Percentiles rank a stretch among this genome's conserved stretches.
Conservation (phyloP, 2,888 invertebrate species). For the Petrolisthes cinctipes region DNA sequence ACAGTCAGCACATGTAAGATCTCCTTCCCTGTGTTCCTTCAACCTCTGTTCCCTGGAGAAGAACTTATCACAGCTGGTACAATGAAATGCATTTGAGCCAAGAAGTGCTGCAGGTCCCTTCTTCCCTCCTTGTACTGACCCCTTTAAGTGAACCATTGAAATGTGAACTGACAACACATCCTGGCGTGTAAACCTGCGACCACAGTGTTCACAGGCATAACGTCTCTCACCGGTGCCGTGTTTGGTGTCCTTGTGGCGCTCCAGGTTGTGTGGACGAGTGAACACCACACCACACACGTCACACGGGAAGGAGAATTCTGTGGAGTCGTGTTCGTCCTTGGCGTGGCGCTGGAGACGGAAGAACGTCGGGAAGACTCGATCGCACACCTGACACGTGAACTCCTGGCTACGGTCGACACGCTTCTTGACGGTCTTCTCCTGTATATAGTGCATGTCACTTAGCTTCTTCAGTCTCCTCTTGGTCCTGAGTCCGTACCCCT, state of each 20-base stretch:
- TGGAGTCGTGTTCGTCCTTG: conserved; percentile 46
- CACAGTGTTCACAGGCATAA: conserved; percentile 50
- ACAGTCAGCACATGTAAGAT: conserved; percentile 44
- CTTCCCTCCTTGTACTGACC: conserved; percentile 31
- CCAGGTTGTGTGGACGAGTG: conserved; percentile 53
- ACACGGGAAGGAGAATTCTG: conserved; percentile 54
- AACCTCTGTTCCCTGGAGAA: conserved; percentile 50
- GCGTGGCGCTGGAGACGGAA: conserved; percentile 47
- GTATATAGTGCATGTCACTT: conserved; percentile 59
- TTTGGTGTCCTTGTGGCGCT: conserved; percentile 52
- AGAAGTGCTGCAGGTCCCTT: neutral
- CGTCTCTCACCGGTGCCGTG: conserved; percentile 47
- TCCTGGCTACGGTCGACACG: conserved; percentile 27
- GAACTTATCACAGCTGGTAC: conserved; percentile 52
- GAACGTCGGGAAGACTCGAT: conserved; percentile 45
- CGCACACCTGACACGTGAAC: conserved; percentile 43
- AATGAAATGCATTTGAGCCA: conserved; percentile 40
- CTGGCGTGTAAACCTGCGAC: conserved; percentile 38
- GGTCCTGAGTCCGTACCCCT: conserved; percentile 49
- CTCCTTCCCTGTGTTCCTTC: conserved; percentile 41
- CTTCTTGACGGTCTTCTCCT: conserved; percentile 38
- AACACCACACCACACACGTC: conserved; percentile 52
- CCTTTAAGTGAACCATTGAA: conserved; percentile 53
- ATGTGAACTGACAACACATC: conserved; percentile 50
- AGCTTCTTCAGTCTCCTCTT: conserved; percentile 47